Percentiles rank a stretch among this genome's conserved stretches.
These are phyloP conservation scores for Sylvicola cinctus DNA, from an alignment of 2,888 invertebrate genomes.

Conservation along the genomic window DNA sequence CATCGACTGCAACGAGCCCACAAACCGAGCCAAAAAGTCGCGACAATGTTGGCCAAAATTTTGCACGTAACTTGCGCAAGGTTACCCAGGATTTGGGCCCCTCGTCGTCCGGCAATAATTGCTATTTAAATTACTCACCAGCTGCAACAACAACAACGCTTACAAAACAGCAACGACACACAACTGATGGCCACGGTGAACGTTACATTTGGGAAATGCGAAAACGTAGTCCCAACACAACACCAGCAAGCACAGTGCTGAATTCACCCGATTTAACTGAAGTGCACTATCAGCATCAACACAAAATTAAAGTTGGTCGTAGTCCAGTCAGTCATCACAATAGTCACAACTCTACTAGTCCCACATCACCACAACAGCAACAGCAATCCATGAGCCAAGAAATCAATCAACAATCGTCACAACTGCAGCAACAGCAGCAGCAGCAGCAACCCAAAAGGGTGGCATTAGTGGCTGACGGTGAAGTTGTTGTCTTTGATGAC, in stretches of 20 bases:
- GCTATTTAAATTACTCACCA: too few species aligned
- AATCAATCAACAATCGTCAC: slow-evolving; percentile 2
- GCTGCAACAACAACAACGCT: too few species aligned
- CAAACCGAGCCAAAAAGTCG: too few species aligned
- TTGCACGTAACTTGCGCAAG: too few species aligned
- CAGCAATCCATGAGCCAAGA: slow-evolving; percentile 4
- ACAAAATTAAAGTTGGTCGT: slow-evolving; percentile 21
- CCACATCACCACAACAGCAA: slow-evolving; percentile 3
- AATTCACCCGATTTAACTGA: slow-evolving; percentile 19
- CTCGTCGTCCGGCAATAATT: too few species aligned
- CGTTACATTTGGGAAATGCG: slow-evolving; percentile 6
- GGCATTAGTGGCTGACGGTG: slow-evolving; percentile 43
- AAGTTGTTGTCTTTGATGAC: slow-evolving; percentile 77
- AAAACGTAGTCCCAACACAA: slow-evolving; percentile 8
- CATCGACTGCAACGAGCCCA: too few species aligned
- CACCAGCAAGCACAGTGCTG: slow-evolving; percentile 16
- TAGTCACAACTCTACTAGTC: neutral
- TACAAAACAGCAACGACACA: too few species aligned
- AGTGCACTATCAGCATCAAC: slow-evolving; percentile 13
- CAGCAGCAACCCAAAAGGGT: slow-evolving; percentile 10
- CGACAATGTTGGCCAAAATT: too few species aligned
- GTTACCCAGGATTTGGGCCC: too few species aligned
- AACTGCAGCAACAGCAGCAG: slow-evolving; percentile 1
- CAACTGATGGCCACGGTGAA: slow-evolving; percentile 3
- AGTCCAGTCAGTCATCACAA: slow-evolving; percentile 16